phyloP scores from a whole-genome alignment of 1,140 invertebrate species.

The Pseudomyrmex flavicornis region DNA sequence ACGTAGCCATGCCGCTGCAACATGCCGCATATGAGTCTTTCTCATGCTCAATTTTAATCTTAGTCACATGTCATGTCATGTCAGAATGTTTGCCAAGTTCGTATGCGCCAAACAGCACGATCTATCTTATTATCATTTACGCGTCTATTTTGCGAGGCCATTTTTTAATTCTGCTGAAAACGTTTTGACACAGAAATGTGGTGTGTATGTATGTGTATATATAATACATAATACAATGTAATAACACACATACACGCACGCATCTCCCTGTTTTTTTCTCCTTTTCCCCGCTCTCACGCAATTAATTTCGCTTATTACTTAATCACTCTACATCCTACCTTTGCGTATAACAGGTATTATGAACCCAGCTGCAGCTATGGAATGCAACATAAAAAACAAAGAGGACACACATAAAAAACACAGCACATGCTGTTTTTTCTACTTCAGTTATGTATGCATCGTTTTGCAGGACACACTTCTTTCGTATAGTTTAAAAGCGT shows the following conservation, averaged over 20 bases:
- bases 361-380: constrained; percentile 82
- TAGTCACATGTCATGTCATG: constrained; percentile 12
- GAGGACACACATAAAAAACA: constrained; percentile 78
- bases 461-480: constrained; percentile 34
- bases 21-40: constrained; percentile 56
- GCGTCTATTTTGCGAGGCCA: constrained; percentile 52
- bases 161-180: constrained; percentile 33
- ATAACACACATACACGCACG: too few species aligned
- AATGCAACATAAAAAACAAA: constrained; percentile 79
- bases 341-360: constrained; percentile 84
- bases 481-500: constrained; percentile 5
- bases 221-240: too few species aligned
- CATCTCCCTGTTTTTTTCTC: not conserved
- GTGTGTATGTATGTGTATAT: too few species aligned
- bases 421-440: constrained; percentile 46
- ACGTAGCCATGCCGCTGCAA: constrained; percentile 60
- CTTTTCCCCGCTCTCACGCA: not conserved
- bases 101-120: constrained; percentile 24
- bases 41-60: constrained; percentile 60
- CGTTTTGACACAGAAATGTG: too few species aligned
- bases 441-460: constrained; percentile 34
- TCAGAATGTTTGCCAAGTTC: constrained; percentile 18
- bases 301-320: constrained; percentile 48
- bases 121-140: constrained; percentile 18
- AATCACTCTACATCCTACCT: constrained; percentile 82